These are phyloP conservation scores for Patagioenas fasciata DNA, from an alignment of 2,113 vertebrate genomes.

Conservation along the genomic window DNA sequence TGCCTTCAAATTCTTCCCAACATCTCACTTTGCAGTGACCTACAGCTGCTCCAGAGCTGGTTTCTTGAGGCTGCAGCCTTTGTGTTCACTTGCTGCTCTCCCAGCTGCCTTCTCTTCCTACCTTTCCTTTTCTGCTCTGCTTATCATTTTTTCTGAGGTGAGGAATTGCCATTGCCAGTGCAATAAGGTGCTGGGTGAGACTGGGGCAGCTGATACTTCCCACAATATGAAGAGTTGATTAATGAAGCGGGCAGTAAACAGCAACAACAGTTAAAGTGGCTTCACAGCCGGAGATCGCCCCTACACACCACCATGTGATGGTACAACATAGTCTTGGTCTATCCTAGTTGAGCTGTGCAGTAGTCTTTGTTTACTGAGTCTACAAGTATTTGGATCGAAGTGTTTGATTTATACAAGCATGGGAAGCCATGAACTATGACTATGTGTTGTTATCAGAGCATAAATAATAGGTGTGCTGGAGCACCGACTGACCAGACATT, in stretches of 20 bases:
- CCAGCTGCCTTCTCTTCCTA: not conserved
- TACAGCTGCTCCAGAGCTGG: not conserved
- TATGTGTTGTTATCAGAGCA: not conserved
- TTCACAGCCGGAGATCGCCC: not conserved
- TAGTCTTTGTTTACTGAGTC: not conserved
- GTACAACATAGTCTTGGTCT: not conserved
- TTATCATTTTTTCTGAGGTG: not conserved
- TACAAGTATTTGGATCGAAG: not conserved
- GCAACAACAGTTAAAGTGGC: not conserved
- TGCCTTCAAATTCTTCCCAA: not conserved
- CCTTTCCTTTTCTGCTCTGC: not conserved
- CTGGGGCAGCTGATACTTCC: not conserved
- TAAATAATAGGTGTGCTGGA: not conserved
- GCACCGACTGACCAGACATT: not conserved
- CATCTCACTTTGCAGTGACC: not conserved
- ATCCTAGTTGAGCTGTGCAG: not conserved
- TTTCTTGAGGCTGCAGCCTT: not conserved
- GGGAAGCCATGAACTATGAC: accelerated
- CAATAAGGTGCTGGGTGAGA: not conserved
- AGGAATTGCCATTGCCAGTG: not conserved
- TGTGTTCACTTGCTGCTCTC: not conserved
- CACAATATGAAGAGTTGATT: accelerated
- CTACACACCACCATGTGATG: not conserved
- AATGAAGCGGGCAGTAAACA: not conserved
- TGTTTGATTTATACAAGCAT: not conserved